Evolutionary conservation across 2,797 vertebrate genomes (phyloP).

Genomic region (Onychomys arenicola): DNA sequence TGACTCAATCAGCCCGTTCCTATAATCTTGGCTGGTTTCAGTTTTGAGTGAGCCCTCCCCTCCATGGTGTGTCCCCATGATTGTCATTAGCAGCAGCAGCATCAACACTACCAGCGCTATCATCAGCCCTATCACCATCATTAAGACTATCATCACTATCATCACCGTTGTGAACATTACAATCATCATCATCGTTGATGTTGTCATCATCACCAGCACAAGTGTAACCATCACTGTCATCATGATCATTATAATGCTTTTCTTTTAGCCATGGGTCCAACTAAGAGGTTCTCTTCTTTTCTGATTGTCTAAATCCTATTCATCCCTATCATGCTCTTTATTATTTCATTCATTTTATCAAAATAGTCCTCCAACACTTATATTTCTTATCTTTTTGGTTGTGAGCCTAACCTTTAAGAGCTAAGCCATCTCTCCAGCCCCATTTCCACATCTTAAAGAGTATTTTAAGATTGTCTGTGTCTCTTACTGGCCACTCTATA

Average conservation of each 20-base stretch:
- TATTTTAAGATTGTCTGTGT: not conserved
- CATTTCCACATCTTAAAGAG: not conserved
- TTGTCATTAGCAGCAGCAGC: not conserved
- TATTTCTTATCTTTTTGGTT: not conserved
- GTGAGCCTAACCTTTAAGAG: not conserved
- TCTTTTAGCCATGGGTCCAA: conserved; percentile 8
- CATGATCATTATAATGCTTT: not conserved
- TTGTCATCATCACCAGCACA: not conserved
- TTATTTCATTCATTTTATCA: not conserved
- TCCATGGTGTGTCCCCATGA: not conserved
- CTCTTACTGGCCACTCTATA: not conserved
- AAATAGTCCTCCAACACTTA: not conserved
- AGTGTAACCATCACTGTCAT: not conserved
- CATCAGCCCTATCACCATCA: not conserved
- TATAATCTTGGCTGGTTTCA: not conserved
- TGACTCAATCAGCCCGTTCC: not conserved
- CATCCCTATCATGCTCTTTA: not conserved
- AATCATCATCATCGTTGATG: not conserved
- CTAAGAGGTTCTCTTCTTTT: not conserved
- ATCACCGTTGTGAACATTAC: not conserved
- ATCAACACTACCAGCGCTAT: not conserved
- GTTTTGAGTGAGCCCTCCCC: not conserved
- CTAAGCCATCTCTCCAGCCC: not conserved
- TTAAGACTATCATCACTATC: not conserved
- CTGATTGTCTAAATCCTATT: not conserved